A percentile compares a stretch with the other conserved stretches of the same genome.
phyloP scores from a whole-genome alignment of 2,888 invertebrate species.

The Epicampocera succincta region DNA sequence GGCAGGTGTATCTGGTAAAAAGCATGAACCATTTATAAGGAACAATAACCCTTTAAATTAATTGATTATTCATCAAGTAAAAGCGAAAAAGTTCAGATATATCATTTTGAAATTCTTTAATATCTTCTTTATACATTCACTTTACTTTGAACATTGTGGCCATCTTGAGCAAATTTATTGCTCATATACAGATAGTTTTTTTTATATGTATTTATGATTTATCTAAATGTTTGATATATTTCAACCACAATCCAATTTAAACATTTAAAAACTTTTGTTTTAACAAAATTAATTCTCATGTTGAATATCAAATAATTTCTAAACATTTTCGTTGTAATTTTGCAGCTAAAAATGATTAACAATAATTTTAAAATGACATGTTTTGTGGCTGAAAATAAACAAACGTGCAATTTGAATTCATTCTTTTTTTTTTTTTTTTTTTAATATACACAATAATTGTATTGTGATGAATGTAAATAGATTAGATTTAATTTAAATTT shows the following conservation, averaged over 20 bases:
- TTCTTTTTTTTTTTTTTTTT: conserved; percentile 8
- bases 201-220: no score
- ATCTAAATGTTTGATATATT: background rate
- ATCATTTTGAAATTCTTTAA: no score
- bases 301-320: conserved; percentile 47
- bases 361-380: conserved; percentile 67
- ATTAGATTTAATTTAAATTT: conserved; percentile 57
- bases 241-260: conserved; percentile 45
- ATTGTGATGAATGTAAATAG: conserved; percentile 57
- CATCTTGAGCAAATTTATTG: no score
- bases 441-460: conserved; percentile 58
- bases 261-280: conserved; percentile 64
- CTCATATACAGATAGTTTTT: no score
- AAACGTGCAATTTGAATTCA: conserved; percentile 60
- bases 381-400: conserved; percentile 47
- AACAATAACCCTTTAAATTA: no score
- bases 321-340: conserved; percentile 40
- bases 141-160: no score
- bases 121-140: no score
- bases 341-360: conserved; percentile 45
- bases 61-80: no score
- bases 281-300: conserved; percentile 61
- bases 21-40: no score
- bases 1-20: no score
- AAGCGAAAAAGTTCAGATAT: no score